phyloP scores from a whole-genome alignment of 1,140 invertebrate species.

The Musca vetustissima region DNA sequence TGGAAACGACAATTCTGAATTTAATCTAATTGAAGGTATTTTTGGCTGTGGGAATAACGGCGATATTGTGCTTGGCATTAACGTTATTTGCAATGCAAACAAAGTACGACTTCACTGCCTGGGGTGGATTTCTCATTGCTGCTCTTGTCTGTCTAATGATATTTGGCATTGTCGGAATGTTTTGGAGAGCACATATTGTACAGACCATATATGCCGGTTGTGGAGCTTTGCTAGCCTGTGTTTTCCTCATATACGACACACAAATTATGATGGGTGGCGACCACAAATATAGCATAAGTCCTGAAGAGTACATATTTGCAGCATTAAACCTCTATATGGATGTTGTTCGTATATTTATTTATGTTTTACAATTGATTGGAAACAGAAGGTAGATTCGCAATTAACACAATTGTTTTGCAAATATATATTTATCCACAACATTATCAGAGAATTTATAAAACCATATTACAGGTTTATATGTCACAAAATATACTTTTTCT shows the following conservation, averaged over 20 bases:
- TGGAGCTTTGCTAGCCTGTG: slow-evolving; percentile 76
- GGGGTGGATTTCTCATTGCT: slow-evolving; percentile 79
- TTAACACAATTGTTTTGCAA: no score
- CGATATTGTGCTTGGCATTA: slow-evolving; percentile 77
- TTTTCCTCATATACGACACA: slow-evolving; percentile 81
- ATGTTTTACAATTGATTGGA: slow-evolving; percentile 70
- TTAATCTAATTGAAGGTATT: slow-evolving; percentile 17
- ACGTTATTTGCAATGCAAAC: slow-evolving; percentile 94
- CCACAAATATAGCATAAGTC: slow-evolving; percentile 85
- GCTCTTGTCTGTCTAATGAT: slow-evolving; percentile 75
- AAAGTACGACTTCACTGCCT: slow-evolving; percentile 87
- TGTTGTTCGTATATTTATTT: slow-evolving; percentile 83
- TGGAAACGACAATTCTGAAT: not conserved
- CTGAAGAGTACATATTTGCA: slow-evolving; percentile 96
- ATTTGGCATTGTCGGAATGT: slow-evolving; percentile 79
- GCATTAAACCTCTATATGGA: slow-evolving; percentile 86
- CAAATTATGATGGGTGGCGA: slow-evolving; percentile 91
- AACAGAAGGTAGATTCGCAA: not conserved
- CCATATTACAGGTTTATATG: no score
- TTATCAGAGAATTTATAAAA: not conserved
- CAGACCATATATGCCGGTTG: slow-evolving; percentile 76
- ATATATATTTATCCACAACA: no score
- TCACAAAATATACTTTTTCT: no score
- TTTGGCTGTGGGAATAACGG: slow-evolving; percentile 73
- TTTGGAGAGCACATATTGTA: slow-evolving; percentile 65